A percentile compares a stretch with the other conserved stretches of the same genome.
Evolutionary conservation across 1,140 invertebrate genomes (phyloP).

Genomic region (Brachionus koreanus): DNA sequence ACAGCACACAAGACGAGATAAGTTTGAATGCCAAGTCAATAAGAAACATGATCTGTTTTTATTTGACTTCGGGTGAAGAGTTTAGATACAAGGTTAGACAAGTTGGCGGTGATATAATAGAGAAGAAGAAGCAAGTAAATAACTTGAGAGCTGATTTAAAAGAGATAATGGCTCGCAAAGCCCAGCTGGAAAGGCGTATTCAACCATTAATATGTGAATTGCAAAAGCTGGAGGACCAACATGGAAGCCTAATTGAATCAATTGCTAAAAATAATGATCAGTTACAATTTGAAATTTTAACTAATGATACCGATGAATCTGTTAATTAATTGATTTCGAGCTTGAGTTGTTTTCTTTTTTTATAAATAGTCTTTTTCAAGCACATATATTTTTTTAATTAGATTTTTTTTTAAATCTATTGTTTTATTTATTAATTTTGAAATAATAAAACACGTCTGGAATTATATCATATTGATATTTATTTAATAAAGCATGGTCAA

Average conservation of each 20-base stretch:
- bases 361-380: background rate
- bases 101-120: slow-evolving; percentile 32
- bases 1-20: slow-evolving; percentile 29
- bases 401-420: background rate
- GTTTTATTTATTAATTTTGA: background rate
- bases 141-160: slow-evolving; percentile 33
- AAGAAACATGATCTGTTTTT: slow-evolving; percentile 40
- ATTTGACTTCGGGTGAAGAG: slow-evolving; percentile 40
- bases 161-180: slow-evolving; percentile 40
- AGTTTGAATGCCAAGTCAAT: slow-evolving; percentile 31
- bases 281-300: slow-evolving; percentile 22
- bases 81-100: slow-evolving; percentile 38
- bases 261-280: slow-evolving; percentile 18
- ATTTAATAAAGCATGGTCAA: no score
- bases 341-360: background rate
- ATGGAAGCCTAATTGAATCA: slow-evolving; percentile 18
- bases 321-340: background rate
- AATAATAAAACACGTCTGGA: background rate
- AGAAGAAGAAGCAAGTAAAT: slow-evolving; percentile 43
- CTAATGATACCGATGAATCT: slow-evolving; percentile 33
- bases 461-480: no score
- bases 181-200: slow-evolving; percentile 27
- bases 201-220: slow-evolving; percentile 38
- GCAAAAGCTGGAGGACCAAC: slow-evolving; percentile 43
- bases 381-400: background rate